Evolutionary conservation across 2,888 invertebrate genomes (phyloP), one percentile per base, ranked within the genome.

Genomic region (Pyrgus malvae): DNA sequence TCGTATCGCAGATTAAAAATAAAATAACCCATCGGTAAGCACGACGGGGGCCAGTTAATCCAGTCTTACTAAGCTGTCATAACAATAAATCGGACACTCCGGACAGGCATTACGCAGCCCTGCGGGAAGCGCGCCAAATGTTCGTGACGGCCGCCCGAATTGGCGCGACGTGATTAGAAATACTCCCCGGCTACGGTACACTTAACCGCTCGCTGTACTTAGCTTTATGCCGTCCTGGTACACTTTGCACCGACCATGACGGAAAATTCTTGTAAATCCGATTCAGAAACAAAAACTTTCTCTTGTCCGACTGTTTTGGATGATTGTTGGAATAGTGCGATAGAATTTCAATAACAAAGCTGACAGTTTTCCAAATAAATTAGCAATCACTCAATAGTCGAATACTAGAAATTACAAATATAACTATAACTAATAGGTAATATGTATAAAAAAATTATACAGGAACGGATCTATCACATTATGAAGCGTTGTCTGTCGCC

Each of bases 91-190:
- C 41, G 44, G 48, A 44, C 55, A 42, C n/a, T n/a, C n/a, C n/a
- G n/a, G n/a, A n/a, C 11, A 31, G 41, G 41, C 21, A 42, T 11
- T 23, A 41, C 61, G 57, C 78, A 82, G 63, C 78, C 74, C 73
- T 72, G 57, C 70, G 83, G 79, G 79, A 81, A 78, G 69, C 70
- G 64, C 76, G 79, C 83, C 84, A 83, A 86, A 83, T 83, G 85
- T 80, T 82, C 68, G 73, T 77, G 81, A 83, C 72, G 70, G 67
- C 61, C 62, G 59, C 61, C 67, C 66, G 72, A 73, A 74, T 70
- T 72, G 74, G 67, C 57, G 64, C 62, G 69, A 76, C 76, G 80
- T 80, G 80, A 83, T 83, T 83, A 82, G 74, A 84, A 82, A 76
- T 76, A 74, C 71, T 70, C 60, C 58, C 55, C 56, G 41, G 42